Evolutionary conservation across 2,888 invertebrate species (phyloP), one percentile per base, ranked within the genome.

Genomic region (Adelphocoris suturalis): DNA sequence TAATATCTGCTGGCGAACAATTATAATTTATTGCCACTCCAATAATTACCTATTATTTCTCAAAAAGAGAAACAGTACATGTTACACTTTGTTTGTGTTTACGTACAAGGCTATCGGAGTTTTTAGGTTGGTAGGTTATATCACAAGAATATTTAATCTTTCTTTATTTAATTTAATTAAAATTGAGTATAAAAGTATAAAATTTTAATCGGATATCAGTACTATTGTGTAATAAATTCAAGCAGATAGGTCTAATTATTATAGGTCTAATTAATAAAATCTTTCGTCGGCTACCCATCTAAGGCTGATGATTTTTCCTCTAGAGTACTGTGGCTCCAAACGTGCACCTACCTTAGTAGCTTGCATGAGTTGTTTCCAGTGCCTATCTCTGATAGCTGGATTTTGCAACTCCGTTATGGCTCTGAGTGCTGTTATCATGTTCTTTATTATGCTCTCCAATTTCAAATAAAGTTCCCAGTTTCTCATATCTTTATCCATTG

Each of bases 391-490:
- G 92, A 99, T 98, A 0, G 98, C 97, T 0, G 98, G 98, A 94
- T 99, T 99, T 93, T 99, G 98, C 12, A 99, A 94, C 93, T 99
- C 98, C 4, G 97, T 97, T 0, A 99, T 97, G 0, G 98, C 98
- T 93, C 98, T 95, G 91, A 99, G 93, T 0, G 99, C 98, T 0
- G 98, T 98, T 95, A 99, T 95, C 95, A 99, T 96, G 93, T 99
- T 99, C 94, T 97, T 97, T 46, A 99, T 96, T 5, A 96, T 96
- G 7, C 95, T 95, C 93, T 99, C 98, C 91, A 97, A 95, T 37
- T 95, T 95, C n/a, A 94, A 92, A 93, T 97, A 99, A 3, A 97
- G 96, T 90, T 97, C 96, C 97, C 97, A 96, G 13, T 93, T 93
- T 90, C 95, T 94, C 92, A 95, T 94, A 91, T 96, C 96, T 92